Conservation (phyloP, 2,888 invertebrate genomes). For the Trichogramma dendrolimi region DNA sequence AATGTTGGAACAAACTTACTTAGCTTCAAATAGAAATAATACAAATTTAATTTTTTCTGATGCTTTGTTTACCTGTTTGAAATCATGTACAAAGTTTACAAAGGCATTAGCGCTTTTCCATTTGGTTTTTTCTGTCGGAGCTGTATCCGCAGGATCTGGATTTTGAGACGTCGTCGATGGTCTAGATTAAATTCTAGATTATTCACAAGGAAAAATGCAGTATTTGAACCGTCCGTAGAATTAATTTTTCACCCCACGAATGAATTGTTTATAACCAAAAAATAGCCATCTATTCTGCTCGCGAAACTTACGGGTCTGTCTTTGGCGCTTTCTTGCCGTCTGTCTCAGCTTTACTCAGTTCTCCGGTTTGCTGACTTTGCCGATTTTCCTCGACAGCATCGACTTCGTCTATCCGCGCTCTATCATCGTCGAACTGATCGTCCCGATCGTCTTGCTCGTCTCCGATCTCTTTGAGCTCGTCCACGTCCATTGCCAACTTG, state of each 20-base stretch:
- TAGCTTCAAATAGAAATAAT: neutral
- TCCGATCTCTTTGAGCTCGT: constrained; percentile 16
- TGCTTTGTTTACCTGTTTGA: constrained; percentile 33
- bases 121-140: constrained; percentile 7
- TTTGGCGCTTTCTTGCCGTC: too few species aligned
- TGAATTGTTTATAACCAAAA: too few species aligned
- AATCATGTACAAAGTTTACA: constrained; percentile 43
- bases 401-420: neutral
- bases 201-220: too few species aligned
- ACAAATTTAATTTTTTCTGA: neutral
- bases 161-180: neutral
- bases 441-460: constrained; percentile 17
- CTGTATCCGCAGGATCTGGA: too few species aligned
- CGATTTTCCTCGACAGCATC: constrained; percentile 3
- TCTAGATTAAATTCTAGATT: constrained; percentile 12
- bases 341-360: too few species aligned
- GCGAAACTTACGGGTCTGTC: too few species aligned
- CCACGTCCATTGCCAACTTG: constrained; percentile 12
- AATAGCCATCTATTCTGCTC: too few species aligned
- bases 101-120: constrained; percentile 43
- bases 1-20: neutral
- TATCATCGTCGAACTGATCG: neutral
- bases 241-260: too few species aligned
- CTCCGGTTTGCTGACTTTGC: too few species aligned
- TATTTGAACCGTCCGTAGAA: too few species aligned